These are phyloP conservation scores for Drosophila suzukii DNA, from an alignment of 1,140 invertebrate species.

Conservation along the genomic window DNA sequence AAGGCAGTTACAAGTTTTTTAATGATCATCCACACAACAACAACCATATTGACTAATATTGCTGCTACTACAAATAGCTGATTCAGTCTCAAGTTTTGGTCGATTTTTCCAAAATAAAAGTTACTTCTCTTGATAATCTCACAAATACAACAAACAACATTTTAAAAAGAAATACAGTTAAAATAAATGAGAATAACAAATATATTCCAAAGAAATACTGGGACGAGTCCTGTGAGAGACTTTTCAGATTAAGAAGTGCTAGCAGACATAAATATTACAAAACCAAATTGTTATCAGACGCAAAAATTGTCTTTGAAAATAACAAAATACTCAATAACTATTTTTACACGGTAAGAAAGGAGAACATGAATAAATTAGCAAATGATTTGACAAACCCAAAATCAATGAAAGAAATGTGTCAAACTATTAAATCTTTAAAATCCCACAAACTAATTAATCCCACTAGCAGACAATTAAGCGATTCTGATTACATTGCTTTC, in stretches of 20 bases:
- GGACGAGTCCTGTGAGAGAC: not conserved
- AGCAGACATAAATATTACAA: constrained; percentile 9
- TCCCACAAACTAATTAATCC: not conserved
- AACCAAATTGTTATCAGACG: not conserved
- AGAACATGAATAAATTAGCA: not conserved
- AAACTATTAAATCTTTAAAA: constrained; percentile 8
- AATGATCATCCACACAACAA: too few species aligned
- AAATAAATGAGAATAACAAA: constrained; percentile 3
- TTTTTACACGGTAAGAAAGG: not conserved
- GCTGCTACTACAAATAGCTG: too few species aligned
- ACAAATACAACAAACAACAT: too few species aligned
- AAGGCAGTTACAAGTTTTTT: too few species aligned
- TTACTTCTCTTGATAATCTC: too few species aligned
- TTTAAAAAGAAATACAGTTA: not conserved
- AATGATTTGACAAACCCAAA: not conserved
- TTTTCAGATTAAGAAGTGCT: constrained; percentile 12
- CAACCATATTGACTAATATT: too few species aligned
- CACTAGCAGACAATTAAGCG: not conserved
- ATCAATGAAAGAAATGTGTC: constrained; percentile 3
- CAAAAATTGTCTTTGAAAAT: constrained; percentile 1
- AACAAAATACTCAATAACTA: constrained; percentile 3
- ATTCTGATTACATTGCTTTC: constrained; percentile 3
- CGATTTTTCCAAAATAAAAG: too few species aligned
- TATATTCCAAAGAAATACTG: constrained; percentile 1
- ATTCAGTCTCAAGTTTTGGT: too few species aligned